phyloP scores from a whole-genome alignment of 2,797 vertebrate genomes.

The Coregonus sp. region DNA sequence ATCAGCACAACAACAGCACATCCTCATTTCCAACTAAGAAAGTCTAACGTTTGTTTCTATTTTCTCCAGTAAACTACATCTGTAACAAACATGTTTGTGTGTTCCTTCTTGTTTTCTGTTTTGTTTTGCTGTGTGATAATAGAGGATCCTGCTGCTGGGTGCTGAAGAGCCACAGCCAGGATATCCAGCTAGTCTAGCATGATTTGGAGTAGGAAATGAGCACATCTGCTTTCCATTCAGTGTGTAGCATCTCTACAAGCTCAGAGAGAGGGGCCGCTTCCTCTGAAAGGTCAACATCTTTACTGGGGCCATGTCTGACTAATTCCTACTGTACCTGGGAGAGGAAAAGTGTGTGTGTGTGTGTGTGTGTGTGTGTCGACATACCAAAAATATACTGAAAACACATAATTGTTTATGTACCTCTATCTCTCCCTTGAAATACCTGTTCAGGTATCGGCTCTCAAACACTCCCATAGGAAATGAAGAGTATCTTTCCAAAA shows the following conservation, averaged over 20 bases:
- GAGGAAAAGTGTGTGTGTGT: background rate
- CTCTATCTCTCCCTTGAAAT: background rate
- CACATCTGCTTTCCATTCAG: slow-evolving; percentile 62
- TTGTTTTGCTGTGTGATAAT: background rate
- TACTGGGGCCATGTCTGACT: slow-evolving; percentile 20
- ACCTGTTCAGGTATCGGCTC: background rate
- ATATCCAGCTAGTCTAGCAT: slow-evolving; percentile 59
- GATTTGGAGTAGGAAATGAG: slow-evolving; percentile 66
- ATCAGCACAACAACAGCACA: no score
- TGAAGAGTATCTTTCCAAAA: no score
- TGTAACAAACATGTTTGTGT: no score
- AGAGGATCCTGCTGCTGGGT: background rate
- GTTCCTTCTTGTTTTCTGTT: no score
- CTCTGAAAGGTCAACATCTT: slow-evolving; percentile 24
- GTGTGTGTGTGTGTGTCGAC: background rate
- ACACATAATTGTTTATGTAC: background rate
- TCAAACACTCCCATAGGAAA: no score
- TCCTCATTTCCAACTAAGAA: no score
- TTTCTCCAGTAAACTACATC: no score
- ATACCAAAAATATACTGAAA: no score
- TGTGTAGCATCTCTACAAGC: slow-evolving; percentile 50
- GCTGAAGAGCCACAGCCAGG: slow-evolving; percentile 36
- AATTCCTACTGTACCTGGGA: slow-evolving; percentile 38
- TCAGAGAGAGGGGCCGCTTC: slow-evolving; percentile 19
- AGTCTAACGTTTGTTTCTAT: no score